Base-by-base conservation (phyloP, 1,140 invertebrate genomes). In the Rhynchophorus ferrugineus region DNA sequence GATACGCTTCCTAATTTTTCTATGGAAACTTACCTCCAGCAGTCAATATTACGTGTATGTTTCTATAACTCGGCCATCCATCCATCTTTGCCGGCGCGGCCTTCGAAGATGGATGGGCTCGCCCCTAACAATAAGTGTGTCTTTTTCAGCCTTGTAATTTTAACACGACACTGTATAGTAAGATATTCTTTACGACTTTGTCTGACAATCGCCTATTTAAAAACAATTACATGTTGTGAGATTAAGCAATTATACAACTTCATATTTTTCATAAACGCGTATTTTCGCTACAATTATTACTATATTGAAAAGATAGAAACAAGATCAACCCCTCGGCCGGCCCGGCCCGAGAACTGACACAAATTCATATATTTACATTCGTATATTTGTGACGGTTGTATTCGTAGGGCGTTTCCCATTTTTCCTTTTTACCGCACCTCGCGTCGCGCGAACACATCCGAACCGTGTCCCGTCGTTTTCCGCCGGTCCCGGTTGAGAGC, bases 121-220 rank as follows among this genome's bases (percentile, higher is more conserved):
- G 20, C 13, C 7, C 13, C 19, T 24, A 44, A 41, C 11, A 42
- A 43, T 54, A 54, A 46, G 52, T 48, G 46, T 54, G 52, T 54
- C 52, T 43, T 54, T 54, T 54, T 48, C 44, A 18, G 52, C 52
- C 52, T 54, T 54, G 44, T 54, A 46, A 46, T 54, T n/a, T 54
- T 46, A 47, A 54, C 36, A 47, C 13, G 29, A 19, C 13, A 19
- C 9, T 47, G 51, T 54, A 52, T 50, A 46, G 35, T 53, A 42
- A 37, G 11, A 48, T 34, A 34, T 46, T 36, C 34, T 54, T 41
- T 54, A 46, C 44, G 41, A 46, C 44, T 46, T 54, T 42, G 38
- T 43, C 48, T 20, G 48, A 50, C 51, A 54, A 54, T 54, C 51
- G 51, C 44, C 43, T 53, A 53, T 44, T 29, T 35, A 17, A 19